Base-by-base conservation (phyloP, 2,113 vertebrate species). In the Menura novaehollandiae region DNA sequence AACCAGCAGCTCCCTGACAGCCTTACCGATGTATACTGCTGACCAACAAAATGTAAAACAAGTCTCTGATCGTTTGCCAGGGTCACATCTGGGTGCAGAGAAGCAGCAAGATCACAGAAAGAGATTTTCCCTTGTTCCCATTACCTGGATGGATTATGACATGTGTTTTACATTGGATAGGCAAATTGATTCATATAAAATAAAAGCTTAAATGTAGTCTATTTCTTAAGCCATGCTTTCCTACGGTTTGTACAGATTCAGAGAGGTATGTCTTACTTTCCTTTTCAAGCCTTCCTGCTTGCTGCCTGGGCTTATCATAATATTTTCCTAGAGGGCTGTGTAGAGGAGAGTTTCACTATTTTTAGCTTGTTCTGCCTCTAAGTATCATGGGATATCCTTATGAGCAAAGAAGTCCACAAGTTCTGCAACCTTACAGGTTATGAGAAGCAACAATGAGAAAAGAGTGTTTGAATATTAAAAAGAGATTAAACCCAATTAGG, bases 141-240 rank as follows among this genome's bases (percentile, higher is more conserved):
- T 92, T 97, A 93, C 86, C 91, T 95, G 84, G 88, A 85, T 64
- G 84, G 91, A 93, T 95, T 92, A 95, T 81, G 86, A 93, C 94
- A 96, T 93, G 16, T 96, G 91, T 95, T 97, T 96, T 94, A 89
- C 86, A 92, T 85, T 91, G 64, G 30, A 62, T 44, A 91, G 59
- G 79, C 83, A 95, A 95, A 97, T 92, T 84, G 89, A 89, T 78
- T 93, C 24, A 56, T 59, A 92, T 81, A 67, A 77, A 89, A 92
- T 47, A 77, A 81, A 94, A 91, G 76, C 47, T 81, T 93, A 71
- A 71, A 93, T 63, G 24, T 52, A 67, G 68, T 47, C 35, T 89
- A 4, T 63, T 92, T 86, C 83, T 93, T 93, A 97, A 95, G 76
- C 56, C 1, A 7, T 52, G 60, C 80, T 95, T 94, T 96, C 93